Evolutionary conservation across 2,113 vertebrate species (phyloP), one percentile per base, ranked within the genome.

Genomic region (Channa argus): DNA sequence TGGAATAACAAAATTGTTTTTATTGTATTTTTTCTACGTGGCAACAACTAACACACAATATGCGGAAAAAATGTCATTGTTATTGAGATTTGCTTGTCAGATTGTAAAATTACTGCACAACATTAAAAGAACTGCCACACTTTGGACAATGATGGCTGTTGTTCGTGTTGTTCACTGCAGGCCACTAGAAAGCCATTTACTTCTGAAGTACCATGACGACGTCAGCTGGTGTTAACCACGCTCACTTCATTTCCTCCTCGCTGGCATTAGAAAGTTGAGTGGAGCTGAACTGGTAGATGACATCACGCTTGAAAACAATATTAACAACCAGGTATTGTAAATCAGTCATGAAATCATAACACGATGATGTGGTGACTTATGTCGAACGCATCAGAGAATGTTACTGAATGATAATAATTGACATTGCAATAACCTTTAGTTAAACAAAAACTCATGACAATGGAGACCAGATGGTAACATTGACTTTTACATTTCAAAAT

Each of bases 161-260:
- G 24, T 24, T 24, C 24, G 24, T 77, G 47, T 38, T 67, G 38
- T 54, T 73, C 9, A 15, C 51, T 43, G n/a, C 36, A 68, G 46
- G 56, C 77, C 56, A 62, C 5, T 43, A 83, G 61, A 74, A 79
- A 73, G 71, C 41, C 56, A 65, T 77, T 77, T 55, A 74, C 53
- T 65, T 58, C 45, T 52, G 49, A 24, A 63, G 43, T n/a, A 72
- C 63, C 60, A 14, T 36, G 65, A 79, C 77, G 58, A 56, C 64
- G 62, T 79, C 44, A 76, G 63, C 56, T 72, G 4, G 55, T 70
- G 68, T 69, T 65, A 72, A 56, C 65, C 61, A 47, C 64, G 61
- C 56, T 61, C 76, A 71, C 66, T 69, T 80, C 47, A 46, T 82
- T 77, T 82, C 76, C 79, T 86, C 46, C 41, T 55, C 9, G 1